These are phyloP conservation scores for Philereme transversata DNA, from an alignment of 2,888 invertebrate species.

Conservation along the genomic window DNA sequence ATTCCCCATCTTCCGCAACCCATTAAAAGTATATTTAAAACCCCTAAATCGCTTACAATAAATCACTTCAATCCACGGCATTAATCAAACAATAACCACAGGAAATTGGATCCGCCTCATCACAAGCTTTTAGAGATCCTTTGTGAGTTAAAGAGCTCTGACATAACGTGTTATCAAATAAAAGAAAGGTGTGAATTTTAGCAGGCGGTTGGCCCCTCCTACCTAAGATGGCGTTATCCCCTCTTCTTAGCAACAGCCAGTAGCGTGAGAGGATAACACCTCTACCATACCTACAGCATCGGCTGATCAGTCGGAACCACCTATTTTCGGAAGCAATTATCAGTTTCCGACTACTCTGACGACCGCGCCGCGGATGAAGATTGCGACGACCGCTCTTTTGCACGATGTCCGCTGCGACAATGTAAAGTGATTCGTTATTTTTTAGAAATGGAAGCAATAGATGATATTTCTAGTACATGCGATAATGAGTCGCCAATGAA, in stretches of 20 bases:
- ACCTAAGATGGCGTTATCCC: constrained; percentile 80
- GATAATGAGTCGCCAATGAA: constrained; percentile 55
- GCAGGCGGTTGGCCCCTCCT: constrained; percentile 77
- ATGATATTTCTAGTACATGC: constrained; percentile 77
- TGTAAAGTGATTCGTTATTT: constrained; percentile 10
- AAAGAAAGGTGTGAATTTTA: constrained; percentile 84
- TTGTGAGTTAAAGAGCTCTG: constrained; percentile 79
- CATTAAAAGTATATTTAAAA: constrained; percentile 38
- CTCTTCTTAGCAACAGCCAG: constrained; percentile 66
- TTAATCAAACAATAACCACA: constrained; percentile 76
- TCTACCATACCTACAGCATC: constrained; percentile 73
- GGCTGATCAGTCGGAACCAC: constrained; percentile 63
- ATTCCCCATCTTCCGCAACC: constrained; percentile 8
- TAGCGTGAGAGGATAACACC: constrained; percentile 66
- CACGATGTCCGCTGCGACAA: constrained; percentile 12
- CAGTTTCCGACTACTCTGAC: constrained; percentile 57
- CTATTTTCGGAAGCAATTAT: constrained; percentile 82
- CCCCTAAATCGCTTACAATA: constrained; percentile 55
- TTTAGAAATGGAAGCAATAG: constrained; percentile 60
- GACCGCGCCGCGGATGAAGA: constrained; percentile 52
- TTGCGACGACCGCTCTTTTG: constrained; percentile 42
- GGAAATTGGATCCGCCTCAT: constrained; percentile 77
- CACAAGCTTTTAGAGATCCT: constrained; percentile 80
- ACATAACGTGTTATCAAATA: constrained; percentile 83
- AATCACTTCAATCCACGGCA: constrained; percentile 74